Evolutionary conservation across 2,113 vertebrate species (phyloP).

Genomic region (Cyphomyrus discorhynchus): DNA sequence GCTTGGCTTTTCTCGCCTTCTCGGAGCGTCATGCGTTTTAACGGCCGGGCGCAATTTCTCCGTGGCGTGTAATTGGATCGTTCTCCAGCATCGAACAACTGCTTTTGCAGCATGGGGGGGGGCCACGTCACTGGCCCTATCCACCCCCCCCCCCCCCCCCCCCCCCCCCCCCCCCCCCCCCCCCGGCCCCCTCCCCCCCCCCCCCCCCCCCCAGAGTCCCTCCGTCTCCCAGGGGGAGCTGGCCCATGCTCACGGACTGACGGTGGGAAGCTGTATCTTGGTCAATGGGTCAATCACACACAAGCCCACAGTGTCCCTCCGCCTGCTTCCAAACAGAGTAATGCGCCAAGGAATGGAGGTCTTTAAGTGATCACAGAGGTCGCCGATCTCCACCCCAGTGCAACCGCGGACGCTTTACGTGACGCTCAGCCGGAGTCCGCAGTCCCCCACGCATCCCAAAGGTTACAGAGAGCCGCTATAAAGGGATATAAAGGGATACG

Average conservation of each 20-base stretch:
- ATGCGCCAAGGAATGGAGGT: too few relatives aligned
- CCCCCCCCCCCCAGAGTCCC: background rate
- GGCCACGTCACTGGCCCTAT: background rate
- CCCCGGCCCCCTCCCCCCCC: too few relatives aligned
- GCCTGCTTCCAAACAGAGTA: background rate
- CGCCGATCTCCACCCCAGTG: background rate
- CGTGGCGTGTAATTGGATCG: background rate
- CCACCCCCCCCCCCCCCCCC: background rate
- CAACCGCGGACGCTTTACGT: background rate
- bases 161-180: background rate
- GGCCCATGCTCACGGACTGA: background rate
- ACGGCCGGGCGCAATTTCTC: background rate
- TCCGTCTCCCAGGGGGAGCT: background rate
- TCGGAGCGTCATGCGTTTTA: background rate
- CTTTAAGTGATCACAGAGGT: background rate
- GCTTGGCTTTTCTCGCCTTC: background rate
- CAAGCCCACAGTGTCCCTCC: background rate
- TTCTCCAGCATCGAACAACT: background rate
- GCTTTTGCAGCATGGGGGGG: background rate
- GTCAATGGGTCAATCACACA: background rate
- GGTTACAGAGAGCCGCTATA: background rate
- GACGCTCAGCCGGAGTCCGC: background rate
- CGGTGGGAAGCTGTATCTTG: background rate
- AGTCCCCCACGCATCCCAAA: background rate
- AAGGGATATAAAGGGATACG: background rate